Evolutionary conservation across 2,113 vertebrate genomes (phyloP), one percentile per base, ranked within the genome.

Genomic region (Pedionomus torquatus): DNA sequence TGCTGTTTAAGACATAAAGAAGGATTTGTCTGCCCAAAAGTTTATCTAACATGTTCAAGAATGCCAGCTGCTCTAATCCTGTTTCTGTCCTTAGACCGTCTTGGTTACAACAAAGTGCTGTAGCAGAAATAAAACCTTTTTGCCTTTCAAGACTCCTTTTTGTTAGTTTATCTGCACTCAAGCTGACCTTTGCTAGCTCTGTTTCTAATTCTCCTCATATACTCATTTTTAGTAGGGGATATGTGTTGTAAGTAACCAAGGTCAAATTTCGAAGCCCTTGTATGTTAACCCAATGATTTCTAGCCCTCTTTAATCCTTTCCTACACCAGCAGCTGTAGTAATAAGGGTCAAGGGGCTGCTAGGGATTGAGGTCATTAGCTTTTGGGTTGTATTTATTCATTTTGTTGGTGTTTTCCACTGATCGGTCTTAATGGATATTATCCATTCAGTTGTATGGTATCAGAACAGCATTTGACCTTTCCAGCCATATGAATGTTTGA

Each of bases 201-300:
- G 98, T 97, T 98, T 98, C 97, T 97, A 98, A 98, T 98, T 98
- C 98, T 97, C 89, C 90, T 98, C 90, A 71, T 98, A 96, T 88
- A 97, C 97, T 93, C 96, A 97, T 97, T 98, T 98, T 98, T 98
- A 98, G 97, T 97, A 94, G 96, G 90, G 97, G 89, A 96, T 97
- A 97, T 96, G 95, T 90, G 95, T 96, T 97, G 95, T 98, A 98
- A 98, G 98, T 98, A 98, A 97, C 81, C 87, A 97, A 97, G 97
- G 97, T 98, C 98, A 98, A 97, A 97, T 98, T 98, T 98, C 98
- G 93, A 94, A 97, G 93, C 96, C 96, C 97, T 97, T 91, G 65
- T 95, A 89, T 95, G 97, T 97, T 98, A 97, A 95, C 97, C 94
- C 97, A 97, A 28, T 97, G 97, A 98, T 98, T 98, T 98, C 98